Percentiles rank a stretch among this genome's conserved stretches.
These are phyloP conservation scores for Sminthopsis crassicaudata DNA, from an alignment of 2,113 vertebrate species.

Conservation along the genomic window DNA sequence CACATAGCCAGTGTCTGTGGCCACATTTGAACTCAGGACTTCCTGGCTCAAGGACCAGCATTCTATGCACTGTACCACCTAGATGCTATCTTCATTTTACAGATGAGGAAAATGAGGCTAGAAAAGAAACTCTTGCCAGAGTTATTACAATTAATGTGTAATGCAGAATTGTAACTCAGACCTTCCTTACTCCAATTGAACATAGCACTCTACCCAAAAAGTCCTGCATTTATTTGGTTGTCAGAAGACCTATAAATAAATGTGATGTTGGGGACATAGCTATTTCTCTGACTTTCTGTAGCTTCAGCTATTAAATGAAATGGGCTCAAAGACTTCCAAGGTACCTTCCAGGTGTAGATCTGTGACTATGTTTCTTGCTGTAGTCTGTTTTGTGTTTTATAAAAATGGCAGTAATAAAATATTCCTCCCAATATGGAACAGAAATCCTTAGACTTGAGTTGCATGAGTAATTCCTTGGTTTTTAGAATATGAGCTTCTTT, in stretches of 20 bases:
- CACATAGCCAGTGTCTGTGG: too few species aligned
- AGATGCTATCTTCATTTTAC: neutral
- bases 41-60: neutral
- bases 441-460: constrained; percentile 5
- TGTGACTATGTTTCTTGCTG: neutral
- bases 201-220: neutral
- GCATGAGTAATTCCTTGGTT: neutral
- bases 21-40: neutral
- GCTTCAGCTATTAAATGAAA: neutral
- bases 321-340: neutral
- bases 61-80: neutral
- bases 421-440: constrained; percentile 26
- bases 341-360: neutral
- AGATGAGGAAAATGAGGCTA: neutral
- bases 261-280: too few species aligned
- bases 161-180: neutral
- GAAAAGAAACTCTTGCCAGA: neutral
- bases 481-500: constrained; percentile 20
- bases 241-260: neutral
- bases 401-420: constrained; percentile 17
- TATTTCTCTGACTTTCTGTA: neutral
- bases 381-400: constrained; percentile 50
- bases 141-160: neutral
- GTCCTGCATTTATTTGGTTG: neutral
- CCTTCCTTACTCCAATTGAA: neutral